phyloP scores from a whole-genome alignment of 2,888 invertebrate genomes.

The Drosophila gaucha region DNA sequence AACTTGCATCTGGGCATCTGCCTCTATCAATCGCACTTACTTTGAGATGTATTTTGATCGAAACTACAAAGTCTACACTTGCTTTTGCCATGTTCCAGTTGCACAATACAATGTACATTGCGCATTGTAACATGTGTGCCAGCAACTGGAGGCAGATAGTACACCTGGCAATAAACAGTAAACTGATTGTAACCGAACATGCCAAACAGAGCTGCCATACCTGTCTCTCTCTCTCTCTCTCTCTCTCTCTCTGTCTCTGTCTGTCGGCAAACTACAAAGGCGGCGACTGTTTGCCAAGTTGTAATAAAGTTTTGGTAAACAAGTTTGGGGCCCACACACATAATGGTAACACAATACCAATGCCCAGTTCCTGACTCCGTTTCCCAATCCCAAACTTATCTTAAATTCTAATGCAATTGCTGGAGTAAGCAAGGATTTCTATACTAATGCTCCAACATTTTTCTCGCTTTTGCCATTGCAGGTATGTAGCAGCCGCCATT shows the following conservation, averaged over 20 bases:
- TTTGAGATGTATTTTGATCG: conserved; percentile 13
- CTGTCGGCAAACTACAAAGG: conserved; percentile 61
- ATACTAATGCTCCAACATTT: conserved; percentile 57
- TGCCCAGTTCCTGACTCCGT: conserved; percentile 7
- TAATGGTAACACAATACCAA: conserved; percentile 38
- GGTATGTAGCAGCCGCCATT: conserved; percentile 69
- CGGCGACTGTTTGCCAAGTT: conserved; percentile 78
- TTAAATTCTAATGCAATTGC: conserved; percentile 76
- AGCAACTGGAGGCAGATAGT: conserved; percentile 22
- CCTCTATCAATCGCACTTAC: conserved; percentile 19
- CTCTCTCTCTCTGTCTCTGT: conserved; percentile 2
- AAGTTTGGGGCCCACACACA: conserved; percentile 40
- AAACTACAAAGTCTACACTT: conserved; percentile 24
- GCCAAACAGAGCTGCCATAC: neutral
- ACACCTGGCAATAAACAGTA: conserved; percentile 52
- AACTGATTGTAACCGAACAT: conserved; percentile 68
- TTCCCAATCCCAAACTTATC: conserved; percentile 57
- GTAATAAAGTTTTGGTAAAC: conserved; percentile 79
- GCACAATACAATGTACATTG: conserved; percentile 52
- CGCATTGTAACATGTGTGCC: conserved; percentile 28
- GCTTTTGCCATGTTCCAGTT: conserved; percentile 35
- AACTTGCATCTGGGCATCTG: conserved; percentile 2
- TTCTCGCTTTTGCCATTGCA: conserved; percentile 54
- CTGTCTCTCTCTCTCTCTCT: neutral
- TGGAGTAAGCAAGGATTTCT: conserved; percentile 51